These are phyloP conservation scores for Tetramorium bicarinatum DNA, from an alignment of 2,888 invertebrate species.

Conservation along the genomic window DNA sequence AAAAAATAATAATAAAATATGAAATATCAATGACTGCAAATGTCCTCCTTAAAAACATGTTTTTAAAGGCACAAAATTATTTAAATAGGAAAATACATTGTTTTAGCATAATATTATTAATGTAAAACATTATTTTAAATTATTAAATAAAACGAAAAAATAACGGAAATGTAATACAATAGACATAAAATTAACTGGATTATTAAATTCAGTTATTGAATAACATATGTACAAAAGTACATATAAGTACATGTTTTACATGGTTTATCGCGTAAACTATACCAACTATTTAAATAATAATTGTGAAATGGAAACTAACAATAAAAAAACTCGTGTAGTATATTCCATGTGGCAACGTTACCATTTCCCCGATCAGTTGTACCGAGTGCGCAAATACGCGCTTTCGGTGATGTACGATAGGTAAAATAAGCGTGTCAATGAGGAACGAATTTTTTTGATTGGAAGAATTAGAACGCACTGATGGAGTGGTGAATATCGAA, in stretches of 20 bases:
- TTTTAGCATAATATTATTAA: not conserved
- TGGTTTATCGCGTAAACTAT: not conserved
- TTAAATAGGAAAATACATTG: too few species aligned
- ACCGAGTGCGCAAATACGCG: conserved; percentile 13
- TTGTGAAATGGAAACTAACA: not conserved
- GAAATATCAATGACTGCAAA: too few species aligned
- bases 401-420: not conserved
- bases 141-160: not conserved
- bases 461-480: not conserved
- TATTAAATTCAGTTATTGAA: not conserved
- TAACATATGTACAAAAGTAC: not conserved
- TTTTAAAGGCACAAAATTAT: too few species aligned
- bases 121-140: not conserved
- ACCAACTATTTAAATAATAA: conserved; percentile 21
- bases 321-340: not conserved
- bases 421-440: conserved; percentile 15
- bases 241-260: not conserved
- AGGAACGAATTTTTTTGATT: conserved; percentile 12
- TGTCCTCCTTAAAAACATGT: too few species aligned
- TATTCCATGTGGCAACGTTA: not conserved
- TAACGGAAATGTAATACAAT: not conserved
- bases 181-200: not conserved
- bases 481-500: not conserved
- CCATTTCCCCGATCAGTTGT: not conserved
- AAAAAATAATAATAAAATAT: too few species aligned